These are phyloP conservation scores for Drosophila longiperda DNA, from an alignment of 2,888 invertebrate genomes.

Conservation along the genomic window DNA sequence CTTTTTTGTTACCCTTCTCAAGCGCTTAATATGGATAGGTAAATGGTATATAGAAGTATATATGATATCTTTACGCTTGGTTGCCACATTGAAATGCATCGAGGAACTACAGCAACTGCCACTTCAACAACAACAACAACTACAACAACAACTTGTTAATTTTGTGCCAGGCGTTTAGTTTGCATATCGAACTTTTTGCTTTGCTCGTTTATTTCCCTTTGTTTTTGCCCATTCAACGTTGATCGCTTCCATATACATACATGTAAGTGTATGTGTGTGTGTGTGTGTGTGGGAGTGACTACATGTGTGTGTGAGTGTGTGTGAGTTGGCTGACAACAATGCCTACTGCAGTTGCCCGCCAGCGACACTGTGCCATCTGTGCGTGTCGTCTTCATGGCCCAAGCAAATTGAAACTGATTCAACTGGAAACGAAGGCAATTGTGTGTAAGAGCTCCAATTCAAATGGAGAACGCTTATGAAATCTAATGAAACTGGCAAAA, in stretches of 20 bases:
- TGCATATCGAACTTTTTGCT: slow-evolving; percentile 9
- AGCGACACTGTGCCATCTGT: slow-evolving; percentile 30
- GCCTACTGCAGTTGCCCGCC: slow-evolving; percentile 45
- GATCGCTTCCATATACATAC: slow-evolving; percentile 35
- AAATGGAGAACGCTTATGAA: slow-evolving; percentile 54
- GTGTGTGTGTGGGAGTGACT: slow-evolving; percentile 14
- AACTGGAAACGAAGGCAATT: slow-evolving; percentile 73
- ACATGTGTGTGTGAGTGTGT: slow-evolving; percentile 8
- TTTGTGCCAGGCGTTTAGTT: slow-evolving; percentile 11
- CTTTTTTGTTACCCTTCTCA: not conserved
- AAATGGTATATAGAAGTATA: not conserved
- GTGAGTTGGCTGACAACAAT: slow-evolving; percentile 9
- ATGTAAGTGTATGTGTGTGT: not conserved
- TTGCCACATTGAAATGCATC: not conserved
- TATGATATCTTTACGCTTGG: slow-evolving; percentile 38
- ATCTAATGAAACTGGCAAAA: slow-evolving; percentile 33
- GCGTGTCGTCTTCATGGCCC: slow-evolving; percentile 45
- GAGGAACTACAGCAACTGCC: not conserved
- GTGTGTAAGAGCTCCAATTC: slow-evolving; percentile 58
- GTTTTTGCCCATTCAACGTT: slow-evolving; percentile 62
- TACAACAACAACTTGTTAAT: slow-evolving; percentile 44
- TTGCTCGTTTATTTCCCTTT: slow-evolving; percentile 26
- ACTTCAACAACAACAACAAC: slow-evolving; percentile 2
- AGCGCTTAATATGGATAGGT: not conserved
- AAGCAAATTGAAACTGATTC: slow-evolving; percentile 61